These are phyloP conservation scores for Turritopsis rubra DNA, from an alignment of 30 jellyfish, hydroid and myxozoan species.

Conservation along the genomic window DNA sequence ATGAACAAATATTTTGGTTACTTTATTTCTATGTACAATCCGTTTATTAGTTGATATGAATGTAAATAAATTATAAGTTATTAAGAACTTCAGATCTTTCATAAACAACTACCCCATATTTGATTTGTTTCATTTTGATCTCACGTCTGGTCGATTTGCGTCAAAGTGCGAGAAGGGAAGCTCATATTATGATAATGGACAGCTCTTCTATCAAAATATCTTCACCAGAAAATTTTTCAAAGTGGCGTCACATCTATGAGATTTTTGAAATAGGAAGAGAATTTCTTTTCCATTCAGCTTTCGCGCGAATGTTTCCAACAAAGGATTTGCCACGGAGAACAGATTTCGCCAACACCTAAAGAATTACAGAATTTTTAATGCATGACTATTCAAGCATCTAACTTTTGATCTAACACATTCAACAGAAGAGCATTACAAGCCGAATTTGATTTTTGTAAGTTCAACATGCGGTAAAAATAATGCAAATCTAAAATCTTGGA, in stretches of 20 bases:
- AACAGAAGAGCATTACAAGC: too few species aligned
- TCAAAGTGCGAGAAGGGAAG: too few species aligned
- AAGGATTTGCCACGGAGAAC: slow-evolving; percentile 43
- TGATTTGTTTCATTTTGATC: too few species aligned
- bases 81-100: neutral
- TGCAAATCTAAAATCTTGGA: too few species aligned
- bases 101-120: neutral
- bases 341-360: slow-evolving; percentile 71
- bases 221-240: too few species aligned
- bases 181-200: too few species aligned
- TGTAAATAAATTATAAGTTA: neutral
- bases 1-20: neutral
- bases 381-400: too few species aligned
- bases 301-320: slow-evolving; percentile 10
- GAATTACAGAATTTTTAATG: neutral
- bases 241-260: too few species aligned
- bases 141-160: too few species aligned
- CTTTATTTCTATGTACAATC: neutral
- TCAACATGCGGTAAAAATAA: too few species aligned
- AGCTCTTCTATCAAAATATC: neutral
- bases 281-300: slow-evolving; percentile 16
- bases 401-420: too few species aligned
- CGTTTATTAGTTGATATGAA: neutral
- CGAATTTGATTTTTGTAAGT: too few species aligned
- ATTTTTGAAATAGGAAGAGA: slow-evolving; percentile 5